These are phyloP conservation scores for Ciconia maguari DNA, from an alignment of 2,113 vertebrate genomes.

Conservation along the genomic window DNA sequence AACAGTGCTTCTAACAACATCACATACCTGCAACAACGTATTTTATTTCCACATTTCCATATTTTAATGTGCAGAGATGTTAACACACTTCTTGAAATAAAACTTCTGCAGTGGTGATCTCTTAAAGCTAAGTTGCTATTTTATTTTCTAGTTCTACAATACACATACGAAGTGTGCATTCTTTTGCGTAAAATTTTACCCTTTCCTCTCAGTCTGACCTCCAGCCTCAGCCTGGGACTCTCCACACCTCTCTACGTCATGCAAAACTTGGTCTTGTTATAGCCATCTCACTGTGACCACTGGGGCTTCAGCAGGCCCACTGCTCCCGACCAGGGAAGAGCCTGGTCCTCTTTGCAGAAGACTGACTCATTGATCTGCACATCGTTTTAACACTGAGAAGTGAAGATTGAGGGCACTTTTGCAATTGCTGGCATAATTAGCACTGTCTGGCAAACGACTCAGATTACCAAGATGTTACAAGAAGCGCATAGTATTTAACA, in stretches of 20 bases:
- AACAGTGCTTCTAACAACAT: background rate
- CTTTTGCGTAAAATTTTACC: background rate
- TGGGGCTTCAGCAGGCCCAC: background rate
- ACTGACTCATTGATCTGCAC: background rate
- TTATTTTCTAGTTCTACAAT: background rate
- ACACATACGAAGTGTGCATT: background rate
- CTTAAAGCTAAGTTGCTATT: background rate
- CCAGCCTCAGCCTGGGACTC: background rate
- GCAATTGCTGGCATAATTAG: background rate
- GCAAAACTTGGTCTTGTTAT: background rate
- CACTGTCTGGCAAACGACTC: background rate
- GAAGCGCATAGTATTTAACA: background rate
- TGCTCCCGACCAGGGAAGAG: background rate
- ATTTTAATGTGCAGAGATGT: background rate
- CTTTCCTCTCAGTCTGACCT: background rate
- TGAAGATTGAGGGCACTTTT: background rate
- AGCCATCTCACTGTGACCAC: background rate
- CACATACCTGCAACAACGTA: background rate
- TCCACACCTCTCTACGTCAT: background rate
- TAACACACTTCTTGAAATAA: background rate
- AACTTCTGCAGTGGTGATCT: background rate
- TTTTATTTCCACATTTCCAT: background rate
- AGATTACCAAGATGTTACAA: background rate
- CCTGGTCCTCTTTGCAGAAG: background rate
- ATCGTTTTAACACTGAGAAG: background rate